Evolutionary conservation across 2,888 invertebrate species (phyloP).

Genomic region (Prosopocoilus inquinatus): DNA sequence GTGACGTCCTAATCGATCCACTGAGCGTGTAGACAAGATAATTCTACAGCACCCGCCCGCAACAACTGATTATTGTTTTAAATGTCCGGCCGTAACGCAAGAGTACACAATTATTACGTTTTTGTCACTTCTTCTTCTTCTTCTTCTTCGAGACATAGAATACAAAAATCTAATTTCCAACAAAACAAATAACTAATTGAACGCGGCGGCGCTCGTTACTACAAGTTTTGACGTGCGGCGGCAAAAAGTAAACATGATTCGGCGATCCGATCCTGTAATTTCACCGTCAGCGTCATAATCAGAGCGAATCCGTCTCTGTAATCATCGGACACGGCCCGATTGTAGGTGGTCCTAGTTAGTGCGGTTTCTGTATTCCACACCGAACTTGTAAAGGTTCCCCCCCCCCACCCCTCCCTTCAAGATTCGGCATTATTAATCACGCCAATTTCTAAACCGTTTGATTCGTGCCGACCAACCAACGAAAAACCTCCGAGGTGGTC

Average conservation of each 20-base stretch:
- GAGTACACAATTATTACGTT: background rate
- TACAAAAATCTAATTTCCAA: no score
- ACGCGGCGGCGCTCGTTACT: background rate
- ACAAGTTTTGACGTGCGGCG: background rate
- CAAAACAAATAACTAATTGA: no score
- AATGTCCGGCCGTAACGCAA: background rate
- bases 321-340: background rate
- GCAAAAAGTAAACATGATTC: no score
- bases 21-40: constrained; percentile 38
- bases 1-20: constrained; percentile 41
- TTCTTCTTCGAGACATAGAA: no score
- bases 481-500: no score
- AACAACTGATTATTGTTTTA: constrained; percentile 5
- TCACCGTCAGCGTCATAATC: no score
- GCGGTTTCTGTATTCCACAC: background rate
- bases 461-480: no score
- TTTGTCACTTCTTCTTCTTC: background rate
- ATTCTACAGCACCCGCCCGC: constrained; percentile 32
- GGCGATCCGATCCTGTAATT: no score
- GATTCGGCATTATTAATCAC: no score
- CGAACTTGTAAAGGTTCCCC: background rate
- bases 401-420: background rate
- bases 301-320: background rate
- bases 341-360: constrained; percentile 1
- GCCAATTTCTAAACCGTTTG: no score